phyloP scores from a whole-genome alignment of 2,888 invertebrate species.

The Sabatieria punctata region DNA sequence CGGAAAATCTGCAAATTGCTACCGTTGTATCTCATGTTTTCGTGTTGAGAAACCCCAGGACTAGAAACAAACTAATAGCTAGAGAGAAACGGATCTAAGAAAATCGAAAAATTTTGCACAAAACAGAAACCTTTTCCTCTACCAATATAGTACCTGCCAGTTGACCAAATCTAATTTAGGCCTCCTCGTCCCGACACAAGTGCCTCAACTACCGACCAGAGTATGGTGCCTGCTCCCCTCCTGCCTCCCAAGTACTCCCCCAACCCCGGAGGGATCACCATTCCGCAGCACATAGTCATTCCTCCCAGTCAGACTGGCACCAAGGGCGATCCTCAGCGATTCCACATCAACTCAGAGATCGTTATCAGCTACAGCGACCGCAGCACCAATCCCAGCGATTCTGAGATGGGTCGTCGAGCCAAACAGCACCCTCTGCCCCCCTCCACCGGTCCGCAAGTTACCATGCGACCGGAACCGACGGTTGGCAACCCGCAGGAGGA shows the following conservation, averaged over 20 bases:
- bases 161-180: too few relatives aligned
- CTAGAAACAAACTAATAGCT: too few relatives aligned
- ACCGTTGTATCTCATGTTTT: too few relatives aligned
- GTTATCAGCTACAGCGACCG: constrained; percentile 21
- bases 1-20: too few relatives aligned
- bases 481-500: too few relatives aligned
- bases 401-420: neutral
- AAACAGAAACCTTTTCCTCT: too few relatives aligned
- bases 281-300: constrained; percentile 28
- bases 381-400: neutral
- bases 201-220: neutral
- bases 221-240: neutral
- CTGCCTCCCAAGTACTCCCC: neutral
- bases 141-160: too few relatives aligned
- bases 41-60: too few relatives aligned
- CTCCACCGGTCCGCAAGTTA: neutral
- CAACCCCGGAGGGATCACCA: constrained; percentile 15
- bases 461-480: neutral
- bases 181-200: constrained; percentile 2
- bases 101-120: too few relatives aligned
- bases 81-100: too few relatives aligned
- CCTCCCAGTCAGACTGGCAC: constrained; percentile 18
- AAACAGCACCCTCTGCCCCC: neutral
- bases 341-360: constrained; percentile 29
- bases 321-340: constrained; percentile 7